Conservation (phyloP, 2,797 vertebrate genomes). For the Pempheris klunzingeri region DNA sequence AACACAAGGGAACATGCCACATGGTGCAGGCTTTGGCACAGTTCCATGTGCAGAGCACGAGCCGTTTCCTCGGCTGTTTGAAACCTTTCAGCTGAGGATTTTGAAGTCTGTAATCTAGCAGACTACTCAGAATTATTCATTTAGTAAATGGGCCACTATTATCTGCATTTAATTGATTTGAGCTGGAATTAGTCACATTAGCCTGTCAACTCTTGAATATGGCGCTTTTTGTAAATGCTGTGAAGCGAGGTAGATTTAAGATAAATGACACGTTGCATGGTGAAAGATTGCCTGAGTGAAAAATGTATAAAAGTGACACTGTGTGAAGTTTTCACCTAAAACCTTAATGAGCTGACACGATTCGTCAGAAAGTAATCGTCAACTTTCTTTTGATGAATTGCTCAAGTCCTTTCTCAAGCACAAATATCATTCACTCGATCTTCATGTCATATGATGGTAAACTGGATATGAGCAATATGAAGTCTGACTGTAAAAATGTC, state of each 20-base stretch:
- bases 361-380: no score
- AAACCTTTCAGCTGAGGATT: conserved; percentile 28
- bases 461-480: background rate
- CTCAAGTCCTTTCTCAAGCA: background rate
- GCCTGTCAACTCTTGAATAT: background rate
- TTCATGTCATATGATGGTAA: background rate
- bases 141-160: background rate
- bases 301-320: background rate
- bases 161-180: conserved; percentile 25
- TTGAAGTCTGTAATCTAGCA: background rate
- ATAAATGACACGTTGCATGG: background rate
- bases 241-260: background rate
- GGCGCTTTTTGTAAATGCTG: background rate
- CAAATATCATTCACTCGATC: background rate
- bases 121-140: conserved; percentile 33
- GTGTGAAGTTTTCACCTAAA: background rate
- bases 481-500: background rate
- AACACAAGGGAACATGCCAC: background rate
- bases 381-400: background rate
- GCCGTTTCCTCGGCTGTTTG: background rate
- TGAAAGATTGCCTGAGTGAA: background rate
- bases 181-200: conserved; percentile 25
- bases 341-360: background rate
- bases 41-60: background rate
- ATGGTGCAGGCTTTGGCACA: background rate